These are phyloP conservation scores for Indicator indicator DNA, from an alignment of 2,113 vertebrate genomes.

Conservation along the genomic window DNA sequence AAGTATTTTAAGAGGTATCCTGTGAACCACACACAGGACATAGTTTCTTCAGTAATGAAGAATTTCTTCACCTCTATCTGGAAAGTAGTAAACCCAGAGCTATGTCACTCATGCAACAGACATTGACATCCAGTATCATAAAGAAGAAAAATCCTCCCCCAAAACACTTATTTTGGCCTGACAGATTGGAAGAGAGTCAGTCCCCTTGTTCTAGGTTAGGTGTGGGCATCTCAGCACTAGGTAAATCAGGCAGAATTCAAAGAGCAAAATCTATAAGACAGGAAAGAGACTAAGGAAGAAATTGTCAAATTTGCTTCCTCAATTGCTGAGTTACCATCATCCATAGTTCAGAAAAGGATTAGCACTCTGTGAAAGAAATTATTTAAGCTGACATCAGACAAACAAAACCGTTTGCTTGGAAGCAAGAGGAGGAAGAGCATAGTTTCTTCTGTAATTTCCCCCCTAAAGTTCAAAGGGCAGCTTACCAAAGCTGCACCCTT, in stretches of 20 bases:
- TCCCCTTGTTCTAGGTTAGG: background rate
- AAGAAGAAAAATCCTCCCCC: background rate
- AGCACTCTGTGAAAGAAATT: background rate
- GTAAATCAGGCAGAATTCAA: background rate
- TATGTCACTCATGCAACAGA: background rate
- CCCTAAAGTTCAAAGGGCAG: background rate
- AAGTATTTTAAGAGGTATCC: background rate
- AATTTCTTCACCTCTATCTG: background rate
- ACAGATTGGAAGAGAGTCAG: background rate
- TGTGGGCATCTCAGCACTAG: background rate
- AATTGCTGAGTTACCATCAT: background rate
- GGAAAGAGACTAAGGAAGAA: background rate
- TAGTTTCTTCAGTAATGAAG: background rate
- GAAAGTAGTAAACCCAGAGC: background rate
- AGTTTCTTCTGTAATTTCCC: background rate
- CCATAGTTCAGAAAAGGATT: background rate
- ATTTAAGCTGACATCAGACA: background rate
- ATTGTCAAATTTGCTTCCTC: background rate
- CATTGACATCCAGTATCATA: background rate
- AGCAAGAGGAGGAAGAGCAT: background rate
- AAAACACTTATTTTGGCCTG: background rate
- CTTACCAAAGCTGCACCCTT: background rate
- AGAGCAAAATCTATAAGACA: background rate
- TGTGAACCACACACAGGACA: background rate
- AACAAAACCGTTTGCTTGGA: background rate